Evolutionary conservation across 2,888 invertebrate species (phyloP).

Genomic region (Drosophila prolongata): DNA sequence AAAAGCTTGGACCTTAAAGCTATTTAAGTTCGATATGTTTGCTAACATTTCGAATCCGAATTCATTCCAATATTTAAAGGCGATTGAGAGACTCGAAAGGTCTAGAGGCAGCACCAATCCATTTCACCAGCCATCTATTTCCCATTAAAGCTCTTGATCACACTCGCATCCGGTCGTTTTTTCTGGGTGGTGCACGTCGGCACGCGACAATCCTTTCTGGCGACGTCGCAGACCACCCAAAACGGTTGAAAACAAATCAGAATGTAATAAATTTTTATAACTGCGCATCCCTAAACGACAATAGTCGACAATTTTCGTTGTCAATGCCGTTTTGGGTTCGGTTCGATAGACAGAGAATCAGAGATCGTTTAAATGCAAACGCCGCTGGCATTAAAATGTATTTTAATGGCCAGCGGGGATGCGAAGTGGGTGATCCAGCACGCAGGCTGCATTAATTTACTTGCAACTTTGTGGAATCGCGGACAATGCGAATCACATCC

Average conservation of each 20-base stretch:
- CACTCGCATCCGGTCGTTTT: slow-evolving; percentile 1
- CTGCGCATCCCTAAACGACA: slow-evolving; percentile 35
- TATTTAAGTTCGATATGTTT: too few relatives aligned
- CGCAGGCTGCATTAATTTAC: slow-evolving; percentile 65
- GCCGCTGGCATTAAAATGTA: slow-evolving; percentile 51
- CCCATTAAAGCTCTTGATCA: slow-evolving; percentile 14
- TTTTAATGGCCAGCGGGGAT: slow-evolving; percentile 51
- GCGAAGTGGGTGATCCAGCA: slow-evolving; percentile 20
- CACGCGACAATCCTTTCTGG: slow-evolving; percentile 51
- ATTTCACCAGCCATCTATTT: background rate
- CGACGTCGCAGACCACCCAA: slow-evolving; percentile 45
- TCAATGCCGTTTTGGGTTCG: slow-evolving; percentile 35
- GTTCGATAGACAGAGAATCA: slow-evolving; percentile 32
- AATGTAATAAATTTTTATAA: slow-evolving; percentile 57
- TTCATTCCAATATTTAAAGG: background rate
- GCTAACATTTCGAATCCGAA: too few relatives aligned
- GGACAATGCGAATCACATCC: slow-evolving; percentile 61
- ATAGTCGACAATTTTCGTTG: slow-evolving; percentile 9
- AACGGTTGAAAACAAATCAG: slow-evolving; percentile 40
- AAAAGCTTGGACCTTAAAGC: too few relatives aligned
- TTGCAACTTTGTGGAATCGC: slow-evolving; percentile 49
- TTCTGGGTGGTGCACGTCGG: slow-evolving; percentile 59
- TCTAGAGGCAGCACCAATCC: background rate
- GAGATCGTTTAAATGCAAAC: slow-evolving; percentile 71
- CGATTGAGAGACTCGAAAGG: background rate